These are phyloP conservation scores for Atherinomorus stipes DNA, from an alignment of 2,113 vertebrate species.

Conservation along the genomic window DNA sequence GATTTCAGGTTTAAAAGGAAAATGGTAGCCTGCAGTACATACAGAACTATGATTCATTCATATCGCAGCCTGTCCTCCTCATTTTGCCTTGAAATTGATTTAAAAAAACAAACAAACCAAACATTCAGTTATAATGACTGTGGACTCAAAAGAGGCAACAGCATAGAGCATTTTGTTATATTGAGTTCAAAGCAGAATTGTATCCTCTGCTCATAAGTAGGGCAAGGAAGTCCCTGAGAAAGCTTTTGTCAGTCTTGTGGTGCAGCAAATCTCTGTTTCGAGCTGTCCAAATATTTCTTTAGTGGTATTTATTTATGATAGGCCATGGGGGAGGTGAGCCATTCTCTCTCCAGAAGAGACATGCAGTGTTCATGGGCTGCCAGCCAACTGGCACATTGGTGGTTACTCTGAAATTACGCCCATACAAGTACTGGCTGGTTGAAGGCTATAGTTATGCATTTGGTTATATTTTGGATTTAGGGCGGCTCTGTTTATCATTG, in stretches of 20 bases:
- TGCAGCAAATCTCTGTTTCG: slow-evolving; percentile 60
- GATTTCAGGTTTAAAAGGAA: background rate
- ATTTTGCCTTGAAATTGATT: slow-evolving; percentile 12
- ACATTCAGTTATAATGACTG: slow-evolving; percentile 1
- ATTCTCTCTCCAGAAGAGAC: slow-evolving; percentile 64
- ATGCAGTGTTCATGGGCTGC: slow-evolving; percentile 56
- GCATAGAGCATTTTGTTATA: slow-evolving; percentile 17
- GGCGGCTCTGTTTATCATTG: slow-evolving; percentile 35
- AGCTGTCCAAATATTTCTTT: slow-evolving; percentile 79
- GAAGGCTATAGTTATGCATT: slow-evolving; percentile 58
- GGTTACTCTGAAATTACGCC: slow-evolving; percentile 64
- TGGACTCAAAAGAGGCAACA: slow-evolving; percentile 5
- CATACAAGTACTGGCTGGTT: slow-evolving; percentile 61
- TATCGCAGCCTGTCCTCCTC: background rate
- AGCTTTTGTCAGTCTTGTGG: slow-evolving; percentile 59
- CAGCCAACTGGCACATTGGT: slow-evolving; percentile 66
- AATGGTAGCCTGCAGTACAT: background rate
- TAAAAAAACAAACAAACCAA: background rate
- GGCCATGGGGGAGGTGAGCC: slow-evolving; percentile 63
- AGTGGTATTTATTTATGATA: slow-evolving; percentile 79
- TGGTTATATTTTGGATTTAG: slow-evolving; percentile 40
- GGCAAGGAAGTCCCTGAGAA: slow-evolving; percentile 72
- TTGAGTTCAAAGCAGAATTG: slow-evolving; percentile 59
- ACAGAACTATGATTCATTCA: slow-evolving; percentile 21
- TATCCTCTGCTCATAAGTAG: slow-evolving; percentile 65